Conservation (phyloP, 2,888 invertebrate genomes). For the Dusona sp. region DNA sequence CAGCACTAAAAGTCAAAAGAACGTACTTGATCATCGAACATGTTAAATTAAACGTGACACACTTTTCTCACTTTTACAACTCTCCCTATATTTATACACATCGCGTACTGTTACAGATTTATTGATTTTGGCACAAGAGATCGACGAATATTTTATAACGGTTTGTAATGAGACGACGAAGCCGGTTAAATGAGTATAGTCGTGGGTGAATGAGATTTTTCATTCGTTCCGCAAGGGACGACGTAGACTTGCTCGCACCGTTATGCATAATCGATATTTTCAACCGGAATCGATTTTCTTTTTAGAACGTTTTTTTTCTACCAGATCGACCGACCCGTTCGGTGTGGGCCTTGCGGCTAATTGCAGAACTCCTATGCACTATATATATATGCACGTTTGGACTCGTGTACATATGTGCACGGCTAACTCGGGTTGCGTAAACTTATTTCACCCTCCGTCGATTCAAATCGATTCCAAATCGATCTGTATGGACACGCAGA, state of each 20-base stretch:
- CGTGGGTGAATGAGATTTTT: constrained; percentile 66
- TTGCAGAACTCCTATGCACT: constrained; percentile 21
- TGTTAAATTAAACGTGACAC: neutral
- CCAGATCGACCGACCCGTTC: constrained; percentile 55
- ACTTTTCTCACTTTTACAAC: constrained; percentile 1
- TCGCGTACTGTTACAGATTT: constrained; percentile 26
- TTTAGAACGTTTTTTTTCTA: constrained; percentile 14
- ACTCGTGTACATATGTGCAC: neutral
- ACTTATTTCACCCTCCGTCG: constrained; percentile 75
- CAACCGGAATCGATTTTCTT: constrained; percentile 69
- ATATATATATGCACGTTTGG: constrained; percentile 23
- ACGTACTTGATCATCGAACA: neutral
- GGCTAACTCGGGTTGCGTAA: constrained; percentile 69
- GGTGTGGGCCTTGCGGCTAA: constrained; percentile 55
- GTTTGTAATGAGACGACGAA: constrained; percentile 48
- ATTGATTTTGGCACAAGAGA: constrained; percentile 42
- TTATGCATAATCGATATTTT: constrained; percentile 71
- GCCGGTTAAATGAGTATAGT: constrained; percentile 49
- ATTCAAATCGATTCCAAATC: constrained; percentile 72
- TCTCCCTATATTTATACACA: neutral
- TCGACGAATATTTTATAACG: constrained; percentile 54
- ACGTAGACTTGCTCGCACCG: constrained; percentile 44
- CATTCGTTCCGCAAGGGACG: constrained; percentile 39
- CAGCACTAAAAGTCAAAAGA: neutral
- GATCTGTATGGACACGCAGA: constrained; percentile 51